Evolutionary conservation across 2,888 invertebrate genomes (phyloP), one percentile per base, ranked within the genome.

Genomic region (Torymus tubicola): DNA sequence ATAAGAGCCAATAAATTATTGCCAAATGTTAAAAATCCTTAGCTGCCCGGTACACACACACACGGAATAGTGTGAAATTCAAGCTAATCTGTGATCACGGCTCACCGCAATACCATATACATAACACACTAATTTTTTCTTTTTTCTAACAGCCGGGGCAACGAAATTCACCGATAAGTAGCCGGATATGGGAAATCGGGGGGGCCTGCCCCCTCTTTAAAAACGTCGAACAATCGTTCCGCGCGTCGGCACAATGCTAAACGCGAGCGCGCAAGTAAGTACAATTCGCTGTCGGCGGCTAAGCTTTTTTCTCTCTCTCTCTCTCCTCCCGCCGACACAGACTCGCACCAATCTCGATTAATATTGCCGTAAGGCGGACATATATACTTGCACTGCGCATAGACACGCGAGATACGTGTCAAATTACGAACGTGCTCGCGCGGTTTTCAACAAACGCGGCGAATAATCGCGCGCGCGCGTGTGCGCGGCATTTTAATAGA

Each of bases 401-500:
- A 16, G n/a, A 13, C 53, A 31, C 67, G 64, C 53, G 42, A 16
- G 10, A 50, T 64, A 67, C 75, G 75, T 67, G 80, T 80, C 71
- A 75, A 75, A 76, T 80, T 75, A 71, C 75, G 71, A 73, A 64
- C 53, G 16, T 31, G 14, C n/a, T n/a, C 1, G 24, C 52, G 18
- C 52, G 52, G n/a, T 69, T 78, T 72, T 58, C 77, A 13, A 50
- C 70, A 64, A 77, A 70, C 70, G 70, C 42, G 42, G 42, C 42
- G 42, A 42, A 42, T 42, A 42, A 42, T 42, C 42, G n/a, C 53
- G 68, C 24, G n/a, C 71, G 24, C 67, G 74, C 13, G 79, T 81
- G 80, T 76, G 65, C 21, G 55, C 53, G 50, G n/a, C 73, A 14
- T 81, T 79, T 83, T 84, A 86, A 86, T 86, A 84, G 85, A 87